Percentiles rank a stretch among this genome's conserved stretches.
Evolutionary conservation across 2,113 vertebrate species (phyloP).

Genomic region (Lanius collurio): DNA sequence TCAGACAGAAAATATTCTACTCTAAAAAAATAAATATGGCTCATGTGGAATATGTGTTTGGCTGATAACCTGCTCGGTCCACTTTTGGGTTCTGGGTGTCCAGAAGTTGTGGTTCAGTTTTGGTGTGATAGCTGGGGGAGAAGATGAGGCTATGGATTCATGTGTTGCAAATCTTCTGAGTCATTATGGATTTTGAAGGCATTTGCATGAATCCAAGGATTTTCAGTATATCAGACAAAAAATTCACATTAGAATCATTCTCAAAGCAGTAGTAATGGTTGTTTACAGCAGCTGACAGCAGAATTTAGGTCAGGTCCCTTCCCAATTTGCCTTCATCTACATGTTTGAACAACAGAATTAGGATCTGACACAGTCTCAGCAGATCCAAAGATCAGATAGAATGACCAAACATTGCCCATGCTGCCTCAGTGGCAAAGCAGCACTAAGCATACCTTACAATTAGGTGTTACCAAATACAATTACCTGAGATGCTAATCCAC

Average conservation of each 20-base stretch:
- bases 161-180: neutral
- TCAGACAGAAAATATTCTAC: neutral
- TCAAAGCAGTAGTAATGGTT: neutral
- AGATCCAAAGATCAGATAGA: neutral
- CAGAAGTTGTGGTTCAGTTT: neutral
- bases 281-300: neutral
- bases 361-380: neutral
- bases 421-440: neutral
- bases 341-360: neutral
- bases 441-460: neutral
- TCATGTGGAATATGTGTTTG: neutral
- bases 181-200: neutral
- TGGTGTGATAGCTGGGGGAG: neutral
- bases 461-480: neutral
- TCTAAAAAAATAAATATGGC: neutral
- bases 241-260: neutral
- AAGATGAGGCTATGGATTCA: neutral
- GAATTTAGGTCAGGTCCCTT: neutral
- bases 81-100: neutral
- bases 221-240: neutral
- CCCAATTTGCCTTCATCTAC: neutral
- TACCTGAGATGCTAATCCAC: neutral
- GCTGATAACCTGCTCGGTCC: neutral
- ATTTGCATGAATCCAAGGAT: neutral
- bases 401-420: neutral